A percentile compares a stretch with the other conserved stretches of the same genome.
Conservation (phyloP, 2,797 vertebrate genomes). For the Cyclopterus lumpus region DNA sequence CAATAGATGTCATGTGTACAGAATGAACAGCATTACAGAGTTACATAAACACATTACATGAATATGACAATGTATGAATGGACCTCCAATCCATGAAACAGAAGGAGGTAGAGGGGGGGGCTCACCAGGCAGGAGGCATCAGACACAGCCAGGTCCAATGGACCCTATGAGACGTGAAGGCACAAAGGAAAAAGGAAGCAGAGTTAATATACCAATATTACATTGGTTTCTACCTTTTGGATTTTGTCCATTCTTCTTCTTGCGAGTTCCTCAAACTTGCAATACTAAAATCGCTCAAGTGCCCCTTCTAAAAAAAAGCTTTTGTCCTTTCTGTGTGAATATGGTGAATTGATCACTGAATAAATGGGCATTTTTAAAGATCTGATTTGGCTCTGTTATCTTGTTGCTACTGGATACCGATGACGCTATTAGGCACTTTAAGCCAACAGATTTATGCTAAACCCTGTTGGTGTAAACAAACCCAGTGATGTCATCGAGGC, state of each 20-base stretch:
- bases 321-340: background rate
- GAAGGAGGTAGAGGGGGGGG: no score
- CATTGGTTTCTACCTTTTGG: background rate
- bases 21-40: no score
- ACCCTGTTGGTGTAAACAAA: slow-evolving; percentile 40
- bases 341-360: slow-evolving; percentile 10
- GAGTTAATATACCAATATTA: background rate
- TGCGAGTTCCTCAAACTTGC: background rate
- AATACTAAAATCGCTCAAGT: background rate
- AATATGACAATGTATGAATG: no score
- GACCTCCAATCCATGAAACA: no score
- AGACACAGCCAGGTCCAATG: no score
- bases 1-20: no score
- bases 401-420: slow-evolving; percentile 4
- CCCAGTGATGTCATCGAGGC: slow-evolving; percentile 34
- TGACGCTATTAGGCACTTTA: slow-evolving; percentile 24
- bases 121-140: no score
- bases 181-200: no score
- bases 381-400: slow-evolving; percentile 7
- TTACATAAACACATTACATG: no score
- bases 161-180: no score
- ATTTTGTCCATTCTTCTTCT: background rate
- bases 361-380: background rate
- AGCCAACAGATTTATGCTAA: slow-evolving; percentile 23
- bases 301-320: background rate